Conservation (phyloP, 2,888 invertebrate species). For the Patella caerulea region DNA sequence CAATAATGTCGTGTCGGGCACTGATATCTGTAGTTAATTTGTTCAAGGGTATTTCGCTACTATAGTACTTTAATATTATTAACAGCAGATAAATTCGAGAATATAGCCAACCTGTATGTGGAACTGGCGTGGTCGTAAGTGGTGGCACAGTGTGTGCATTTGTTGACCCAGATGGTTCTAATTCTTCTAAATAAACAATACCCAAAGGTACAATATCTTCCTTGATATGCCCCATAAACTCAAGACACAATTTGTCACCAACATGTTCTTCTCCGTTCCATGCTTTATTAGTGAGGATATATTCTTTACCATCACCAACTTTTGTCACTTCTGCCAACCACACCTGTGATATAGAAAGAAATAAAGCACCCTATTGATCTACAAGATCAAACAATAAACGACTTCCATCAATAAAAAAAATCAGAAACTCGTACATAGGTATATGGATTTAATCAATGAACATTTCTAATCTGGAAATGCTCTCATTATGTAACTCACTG, state of each 20-base stretch:
- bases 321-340: neutral
- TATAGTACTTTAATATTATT: too few relatives aligned
- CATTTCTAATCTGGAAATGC: too few relatives aligned
- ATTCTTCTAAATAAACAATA: neutral
- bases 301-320: neutral
- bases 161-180: neutral
- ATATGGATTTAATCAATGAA: too few relatives aligned
- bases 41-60: too few relatives aligned
- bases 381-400: too few relatives aligned
- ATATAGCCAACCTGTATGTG: neutral
- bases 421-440: too few relatives aligned
- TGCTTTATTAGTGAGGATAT: neutral
- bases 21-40: too few relatives aligned
- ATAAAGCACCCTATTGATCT: too few relatives aligned
- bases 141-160: neutral
- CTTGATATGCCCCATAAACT: neutral
- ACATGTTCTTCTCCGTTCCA: conserved; percentile 4
- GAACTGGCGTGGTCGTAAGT: neutral
- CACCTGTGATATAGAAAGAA: neutral
- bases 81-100: too few relatives aligned
- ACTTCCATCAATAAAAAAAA: too few relatives aligned
- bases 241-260: neutral
- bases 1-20: too few relatives aligned
- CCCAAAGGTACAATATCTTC: neutral
- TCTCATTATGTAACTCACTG: too few relatives aligned